Evolutionary conservation across 92 coral and sea anemone genomes (phyloP), one percentile per base, ranked within the genome.

Genomic region (Heteractis magnifica): DNA sequence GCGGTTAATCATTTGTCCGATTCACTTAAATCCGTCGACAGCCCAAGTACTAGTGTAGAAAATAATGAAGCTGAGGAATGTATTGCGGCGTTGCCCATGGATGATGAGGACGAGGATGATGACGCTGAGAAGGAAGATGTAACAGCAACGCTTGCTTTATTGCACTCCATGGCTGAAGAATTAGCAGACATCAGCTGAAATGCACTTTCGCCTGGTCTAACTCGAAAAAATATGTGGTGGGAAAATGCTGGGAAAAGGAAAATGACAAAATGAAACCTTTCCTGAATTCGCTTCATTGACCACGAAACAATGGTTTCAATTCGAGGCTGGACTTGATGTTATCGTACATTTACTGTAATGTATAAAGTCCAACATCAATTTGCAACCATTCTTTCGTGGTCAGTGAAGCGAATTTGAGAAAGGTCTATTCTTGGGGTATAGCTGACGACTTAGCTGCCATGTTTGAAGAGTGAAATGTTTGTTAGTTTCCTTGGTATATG

Each of bases 131-230:
- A 90, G 75, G 94, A 90, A 52, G 94, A 90, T 78, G 91, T 90
- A 0, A 88, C 94, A 10, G 94, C 94, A 13, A 90, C 94, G 20
- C 87, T 90, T 56, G 94, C 94, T 73, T 75, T 90, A 55, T 91
- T 90, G 34, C 89, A 90, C 76, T 90, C 94, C 50, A 90, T 90
- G 94, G 94, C 94, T 9, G 89, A 87, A 60, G 94, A 90, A 75
- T 87, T 90, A 5, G 94, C 88, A 50, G 89, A 21, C 12, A 84
- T 84, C 44, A 84, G 87, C 77, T 78, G 60, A 78, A 41, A 4
- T 3, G 71, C 48, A 4, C 51, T 10, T 78, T 2, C 20, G 4
- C 49, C 4, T n/a, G 23, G 5, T 62, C 12, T 10, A n/a, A 0
- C 19, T 59, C 13, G 58, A 53, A 53, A 53, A 53, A 53, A 12